Percentiles rank a stretch among this genome's conserved stretches.
Evolutionary conservation across 2,888 invertebrate genomes (phyloP).

Genomic region (Macaria liturata): DNA sequence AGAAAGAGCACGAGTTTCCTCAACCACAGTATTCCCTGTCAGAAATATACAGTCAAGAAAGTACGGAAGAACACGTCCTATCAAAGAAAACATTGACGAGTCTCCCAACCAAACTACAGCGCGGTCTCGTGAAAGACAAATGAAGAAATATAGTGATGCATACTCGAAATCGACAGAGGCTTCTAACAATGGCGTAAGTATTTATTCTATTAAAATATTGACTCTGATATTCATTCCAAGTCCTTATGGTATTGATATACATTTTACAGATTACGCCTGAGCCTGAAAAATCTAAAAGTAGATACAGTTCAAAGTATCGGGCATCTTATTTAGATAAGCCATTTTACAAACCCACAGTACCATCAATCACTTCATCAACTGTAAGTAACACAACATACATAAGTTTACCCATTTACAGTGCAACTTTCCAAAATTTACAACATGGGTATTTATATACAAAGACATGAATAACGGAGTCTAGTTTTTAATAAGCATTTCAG

Average conservation of each 20-base stretch:
- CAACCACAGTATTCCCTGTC: conserved; percentile 55
- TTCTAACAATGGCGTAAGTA: conserved; percentile 73
- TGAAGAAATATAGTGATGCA: conserved; percentile 64
- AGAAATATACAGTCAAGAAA: conserved; percentile 70
- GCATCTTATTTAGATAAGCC: conserved; percentile 79
- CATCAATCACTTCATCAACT: conserved; percentile 81
- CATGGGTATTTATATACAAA: neutral
- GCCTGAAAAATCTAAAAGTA: conserved; percentile 74
- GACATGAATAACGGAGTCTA: conserved; percentile 15
- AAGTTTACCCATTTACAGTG: conserved; percentile 26
- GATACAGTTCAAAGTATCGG: conserved; percentile 85
- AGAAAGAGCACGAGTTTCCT: conserved; percentile 46
- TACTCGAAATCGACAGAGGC: conserved; percentile 70
- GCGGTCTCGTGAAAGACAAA: conserved; percentile 54
- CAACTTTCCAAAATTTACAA: conserved; percentile 36
- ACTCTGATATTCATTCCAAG: conserved; percentile 4
- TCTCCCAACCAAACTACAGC: conserved; percentile 43
- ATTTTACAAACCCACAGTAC: conserved; percentile 85
- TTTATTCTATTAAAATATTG: conserved; percentile 1
- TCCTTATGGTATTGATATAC: conserved; percentile 27
- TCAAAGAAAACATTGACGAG: conserved; percentile 46
- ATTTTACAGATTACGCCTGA: conserved; percentile 72
- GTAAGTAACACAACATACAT: conserved; percentile 61
- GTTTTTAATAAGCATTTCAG: conserved; percentile 23
- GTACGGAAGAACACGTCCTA: conserved; percentile 47